Conservation (phyloP, 2,113 vertebrate genomes). For the human (Homo sapiens) region GRCh38 chr3:39982501-39983000, state of each 20-base stretch:
- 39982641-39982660: neutral
- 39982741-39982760: neutral
- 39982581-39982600: slow-evolving; percentile 25
- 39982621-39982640: neutral
- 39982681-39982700: neutral
- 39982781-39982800: neutral
- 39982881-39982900: neutral
- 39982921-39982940: neutral
- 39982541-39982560: neutral
- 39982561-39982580: slow-evolving; percentile 40
- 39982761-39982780: neutral
- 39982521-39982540: neutral
- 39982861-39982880: neutral
- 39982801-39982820: neutral
- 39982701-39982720: neutral
- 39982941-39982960: neutral
- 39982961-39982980: neutral
- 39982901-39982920: neutral
- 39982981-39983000: neutral
- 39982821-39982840: neutral
- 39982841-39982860: neutral
- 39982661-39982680: neutral
- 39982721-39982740: neutral
- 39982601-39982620: slow-evolving; percentile 31
- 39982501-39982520: neutral